Evolutionary conservation across 2,113 vertebrate genomes (phyloP), one percentile per base, ranked within the genome.

Genomic region (Toxotes chatareus): DNA sequence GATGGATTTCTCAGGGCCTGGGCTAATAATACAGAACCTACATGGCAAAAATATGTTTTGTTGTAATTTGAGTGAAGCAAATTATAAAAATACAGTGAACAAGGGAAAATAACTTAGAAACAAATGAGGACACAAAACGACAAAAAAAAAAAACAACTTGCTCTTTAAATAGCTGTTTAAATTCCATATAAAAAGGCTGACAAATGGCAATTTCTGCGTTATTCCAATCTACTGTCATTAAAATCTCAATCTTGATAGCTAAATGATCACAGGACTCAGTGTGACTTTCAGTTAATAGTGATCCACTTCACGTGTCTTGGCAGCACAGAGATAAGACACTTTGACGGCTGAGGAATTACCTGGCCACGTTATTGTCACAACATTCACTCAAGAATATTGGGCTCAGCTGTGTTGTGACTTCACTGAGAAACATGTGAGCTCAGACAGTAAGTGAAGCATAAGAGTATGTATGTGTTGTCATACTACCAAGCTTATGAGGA

Each of bases 351-450:
- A 87, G 64, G 62, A 64, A 66, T 72, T 55, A 79, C 66, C 23
- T 56, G 3, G 57, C 34, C 5, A 36, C 38, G n/a, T 42, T 61
- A 59, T 38, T 86, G 64, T 86, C 81, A 75, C 78, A 79, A 76
- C 71, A 87, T 59, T 76, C 75, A 79, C 60, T 73, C 27, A 73
- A 49, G 12, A 61, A 64, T 55, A 78, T 55, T 32, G 51, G 47
- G 23, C 49, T 57, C 19, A n/a, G 47, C 49, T 65, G 36, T 61
- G 64, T 77, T 68, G 36, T 76, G 78, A 74, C 78, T 74, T 21
- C 16, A 27, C 7, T 16, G 40, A 34, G 1, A 12, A 65, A 67
- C 19, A 31, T 63, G 8, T n/a, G 46, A 38, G 38, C 53, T n/a
- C 44, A 74, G 42, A 32, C 4, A 40, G 17, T 62, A 64, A 60